Evolutionary conservation across 2,113 vertebrate species (phyloP).

Genomic region (Nycticorax nycticorax): DNA sequence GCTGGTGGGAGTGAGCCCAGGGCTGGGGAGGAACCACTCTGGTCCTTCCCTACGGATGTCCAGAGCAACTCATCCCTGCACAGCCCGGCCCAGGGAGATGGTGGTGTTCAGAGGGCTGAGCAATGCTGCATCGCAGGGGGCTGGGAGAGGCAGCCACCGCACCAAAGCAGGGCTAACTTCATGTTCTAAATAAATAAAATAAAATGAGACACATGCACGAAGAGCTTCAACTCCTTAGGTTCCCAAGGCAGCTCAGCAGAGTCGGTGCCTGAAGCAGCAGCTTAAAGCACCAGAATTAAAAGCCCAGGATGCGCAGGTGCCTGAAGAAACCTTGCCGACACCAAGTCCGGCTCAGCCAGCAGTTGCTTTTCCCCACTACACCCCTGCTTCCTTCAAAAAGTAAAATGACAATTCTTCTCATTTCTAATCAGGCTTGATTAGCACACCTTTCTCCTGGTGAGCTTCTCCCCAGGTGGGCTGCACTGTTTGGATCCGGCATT

Average conservation of each 20-base stretch:
- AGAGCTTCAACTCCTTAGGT: background rate
- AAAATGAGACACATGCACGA: background rate
- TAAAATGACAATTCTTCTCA: background rate
- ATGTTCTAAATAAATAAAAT: background rate
- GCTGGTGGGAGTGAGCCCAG: background rate
- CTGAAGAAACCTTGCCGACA: accelerated
- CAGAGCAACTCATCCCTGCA: accelerated
- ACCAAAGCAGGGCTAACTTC: background rate
- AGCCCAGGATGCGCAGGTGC: background rate
- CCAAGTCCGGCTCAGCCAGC: background rate
- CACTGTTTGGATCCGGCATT: background rate
- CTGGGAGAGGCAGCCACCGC: background rate
- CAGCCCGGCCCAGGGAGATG: background rate
- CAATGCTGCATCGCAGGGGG: background rate
- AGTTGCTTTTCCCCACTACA: background rate
- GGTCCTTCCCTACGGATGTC: background rate
- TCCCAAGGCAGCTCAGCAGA: background rate
- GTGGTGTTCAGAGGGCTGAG: background rate
- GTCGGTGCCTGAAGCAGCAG: background rate
- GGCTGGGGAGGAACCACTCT: background rate
- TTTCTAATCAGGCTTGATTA: background rate
- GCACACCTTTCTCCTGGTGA: background rate
- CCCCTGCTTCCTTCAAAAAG: background rate
- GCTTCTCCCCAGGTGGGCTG: background rate
- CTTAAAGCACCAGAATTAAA: background rate